Conservation (phyloP, 2,888 invertebrate genomes). For the Cosmia trapezina region DNA sequence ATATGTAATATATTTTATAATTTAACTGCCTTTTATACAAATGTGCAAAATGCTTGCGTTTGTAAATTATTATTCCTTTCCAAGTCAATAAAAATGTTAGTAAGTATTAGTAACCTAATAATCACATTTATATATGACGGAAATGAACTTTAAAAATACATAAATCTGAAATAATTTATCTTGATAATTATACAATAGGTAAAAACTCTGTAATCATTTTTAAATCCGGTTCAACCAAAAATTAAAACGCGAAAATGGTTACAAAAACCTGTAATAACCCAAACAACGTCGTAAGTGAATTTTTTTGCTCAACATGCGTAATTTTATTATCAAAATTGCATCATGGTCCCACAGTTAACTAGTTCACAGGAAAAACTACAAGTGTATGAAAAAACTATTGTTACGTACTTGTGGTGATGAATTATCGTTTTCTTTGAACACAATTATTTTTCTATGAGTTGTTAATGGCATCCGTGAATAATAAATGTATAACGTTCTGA, state of each 20-base stretch:
- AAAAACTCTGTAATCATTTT: constrained; percentile 16
- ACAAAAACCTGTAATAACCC: constrained; percentile 29
- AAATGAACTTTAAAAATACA: constrained; percentile 29
- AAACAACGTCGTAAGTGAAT: constrained; percentile 22
- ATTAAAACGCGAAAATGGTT: constrained; percentile 13
- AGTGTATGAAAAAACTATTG: constrained; percentile 45
- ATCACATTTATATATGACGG: constrained; percentile 8
- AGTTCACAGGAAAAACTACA: constrained; percentile 42
- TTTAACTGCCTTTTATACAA: no score
- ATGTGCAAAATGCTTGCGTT: constrained; percentile 7
- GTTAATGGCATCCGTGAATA: constrained; percentile 28
- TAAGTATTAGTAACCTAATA: no score
- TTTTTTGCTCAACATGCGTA: constrained; percentile 37
- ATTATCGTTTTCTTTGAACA: constrained; percentile 47
- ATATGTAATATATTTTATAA: no score
- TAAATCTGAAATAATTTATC: constrained; percentile 3
- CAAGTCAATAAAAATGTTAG: background rate
- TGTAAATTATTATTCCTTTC: constrained; percentile 6
- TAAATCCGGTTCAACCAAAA: constrained; percentile 35
- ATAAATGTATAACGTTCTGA: constrained; percentile 16
- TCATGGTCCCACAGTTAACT: constrained; percentile 40
- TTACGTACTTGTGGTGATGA: constrained; percentile 26
- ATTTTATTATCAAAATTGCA: constrained; percentile 48
- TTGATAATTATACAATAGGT: constrained; percentile 5
- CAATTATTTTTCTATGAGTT: constrained; percentile 38